Evolutionary conservation across 2,113 vertebrate genomes (phyloP), one percentile per base, ranked within the genome.

Genomic region (Calyptomena viridis): DNA sequence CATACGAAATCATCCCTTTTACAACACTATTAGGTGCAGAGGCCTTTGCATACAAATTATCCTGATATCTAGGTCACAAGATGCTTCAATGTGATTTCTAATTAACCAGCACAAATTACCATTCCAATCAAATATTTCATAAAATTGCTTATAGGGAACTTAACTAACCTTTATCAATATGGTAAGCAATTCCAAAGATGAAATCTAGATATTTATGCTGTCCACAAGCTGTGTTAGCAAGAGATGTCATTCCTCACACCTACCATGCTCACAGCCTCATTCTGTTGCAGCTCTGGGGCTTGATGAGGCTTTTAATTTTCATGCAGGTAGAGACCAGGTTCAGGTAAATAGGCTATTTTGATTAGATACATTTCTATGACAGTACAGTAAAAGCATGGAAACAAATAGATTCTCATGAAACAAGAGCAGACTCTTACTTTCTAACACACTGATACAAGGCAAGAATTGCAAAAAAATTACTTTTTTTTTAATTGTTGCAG

Each of bases 151-250:
- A 82, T 5, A 71, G 68, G 60, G 79, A 91, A 74, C 75, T 78
- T 74, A 58, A 98, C 97, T 98, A 97, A 98, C 98, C 97, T 98
- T 98, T 78, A 98, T 31, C 96, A 98, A 90, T 76, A 98, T 24
- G 83, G 93, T 97, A 69, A 98, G 95, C 56, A 98, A 90, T 23
- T 56, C 94, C 62, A 98, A 98, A 50, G 97, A 97, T 50, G 97
- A 81, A 14, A 39, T 49, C 75, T 98, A 85, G 58, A 96, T 95
- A 47, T 93, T 69, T n/a, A 97, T 56, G 96, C 94, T 98, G 75
- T 97, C 97, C 30, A 68, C 90, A 96, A 98, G 92, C 94, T 40
- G 80, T 7, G 85, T 49, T 7, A 96, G 80, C 96, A 96, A 97
- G 23, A 98, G 90, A 25, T 85, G 11, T 14, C 83, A 40, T 98